These are phyloP conservation scores for Odontomyia ornata DNA, from an alignment of 2,888 invertebrate species.

Conservation along the genomic window DNA sequence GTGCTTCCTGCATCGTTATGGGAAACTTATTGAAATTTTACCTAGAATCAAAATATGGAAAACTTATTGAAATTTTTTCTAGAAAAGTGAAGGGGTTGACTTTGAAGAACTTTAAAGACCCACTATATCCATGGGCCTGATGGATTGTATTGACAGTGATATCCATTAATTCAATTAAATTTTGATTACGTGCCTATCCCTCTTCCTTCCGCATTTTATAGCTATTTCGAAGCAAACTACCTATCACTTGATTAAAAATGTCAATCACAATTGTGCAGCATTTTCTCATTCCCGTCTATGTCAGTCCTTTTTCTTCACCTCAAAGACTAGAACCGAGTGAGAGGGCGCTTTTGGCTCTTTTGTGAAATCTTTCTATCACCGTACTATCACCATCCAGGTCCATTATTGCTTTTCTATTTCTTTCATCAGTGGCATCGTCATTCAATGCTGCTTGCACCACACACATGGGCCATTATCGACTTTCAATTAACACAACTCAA, in stretches of 20 bases:
- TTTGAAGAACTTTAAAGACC: too few relatives aligned
- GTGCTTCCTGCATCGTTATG: too few relatives aligned
- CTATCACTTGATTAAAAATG: neutral
- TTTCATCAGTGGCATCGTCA: neutral
- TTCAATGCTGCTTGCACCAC: neutral
- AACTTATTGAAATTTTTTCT: too few relatives aligned
- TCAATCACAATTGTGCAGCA: neutral
- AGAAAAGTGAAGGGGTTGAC: too few relatives aligned
- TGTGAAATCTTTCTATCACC: constrained; percentile 7
- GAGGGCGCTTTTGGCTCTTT: neutral
- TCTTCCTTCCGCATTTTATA: too few relatives aligned
- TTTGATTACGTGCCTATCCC: too few relatives aligned
- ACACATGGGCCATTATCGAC: constrained; percentile 1
- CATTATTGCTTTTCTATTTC: constrained; percentile 19
- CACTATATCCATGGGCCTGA: too few relatives aligned
- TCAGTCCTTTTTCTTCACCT: neutral
- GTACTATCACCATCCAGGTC: neutral
- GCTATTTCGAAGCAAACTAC: neutral
- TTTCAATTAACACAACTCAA: constrained; percentile 39
- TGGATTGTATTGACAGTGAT: too few relatives aligned
- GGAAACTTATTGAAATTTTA: too few relatives aligned
- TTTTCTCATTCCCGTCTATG: neutral
- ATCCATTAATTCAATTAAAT: too few relatives aligned
- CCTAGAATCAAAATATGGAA: too few relatives aligned
- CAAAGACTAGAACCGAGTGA: neutral